Percentiles rank a stretch among this genome's conserved stretches.
Conservation (phyloP, 2,797 vertebrate genomes). For the Eulemur rubriventer region DNA sequence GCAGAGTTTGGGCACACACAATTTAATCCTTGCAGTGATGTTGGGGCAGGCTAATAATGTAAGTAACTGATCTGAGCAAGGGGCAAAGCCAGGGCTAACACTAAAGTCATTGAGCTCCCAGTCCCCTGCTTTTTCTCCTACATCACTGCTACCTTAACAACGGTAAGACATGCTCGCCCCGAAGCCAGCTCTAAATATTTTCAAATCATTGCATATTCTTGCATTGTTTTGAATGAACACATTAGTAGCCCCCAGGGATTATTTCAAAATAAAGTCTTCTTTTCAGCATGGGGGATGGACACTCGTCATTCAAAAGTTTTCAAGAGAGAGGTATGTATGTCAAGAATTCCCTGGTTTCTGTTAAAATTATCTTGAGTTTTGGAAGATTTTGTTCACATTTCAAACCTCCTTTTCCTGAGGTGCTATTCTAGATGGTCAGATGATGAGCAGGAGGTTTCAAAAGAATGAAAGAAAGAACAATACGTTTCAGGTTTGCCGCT, state of each 20-base stretch:
- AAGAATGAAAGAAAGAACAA: neutral
- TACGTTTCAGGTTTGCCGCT: neutral
- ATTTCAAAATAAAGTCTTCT: neutral
- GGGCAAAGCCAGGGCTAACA: neutral
- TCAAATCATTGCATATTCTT: neutral
- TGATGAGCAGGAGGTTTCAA: conserved; percentile 4
- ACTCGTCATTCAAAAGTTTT: neutral
- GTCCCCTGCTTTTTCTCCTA: neutral
- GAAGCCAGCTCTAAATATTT: neutral
- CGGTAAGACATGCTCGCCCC: neutral
- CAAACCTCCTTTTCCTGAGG: neutral
- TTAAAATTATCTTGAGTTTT: conserved; percentile 29
- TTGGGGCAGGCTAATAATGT: neutral
- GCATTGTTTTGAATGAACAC: neutral
- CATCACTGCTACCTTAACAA: neutral
- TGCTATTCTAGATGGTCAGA: conserved; percentile 35
- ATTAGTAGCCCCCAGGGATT: neutral
- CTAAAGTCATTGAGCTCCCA: neutral
- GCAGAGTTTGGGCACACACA: neutral
- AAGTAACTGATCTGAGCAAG: neutral
- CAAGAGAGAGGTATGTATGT: neutral
- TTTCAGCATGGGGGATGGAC: neutral
- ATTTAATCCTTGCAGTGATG: neutral
- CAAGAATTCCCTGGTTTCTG: neutral
- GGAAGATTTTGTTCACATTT: conserved; percentile 42